Conservation (phyloP, 2,797 vertebrate species). For the Pyrrhura leucotis region DNA sequence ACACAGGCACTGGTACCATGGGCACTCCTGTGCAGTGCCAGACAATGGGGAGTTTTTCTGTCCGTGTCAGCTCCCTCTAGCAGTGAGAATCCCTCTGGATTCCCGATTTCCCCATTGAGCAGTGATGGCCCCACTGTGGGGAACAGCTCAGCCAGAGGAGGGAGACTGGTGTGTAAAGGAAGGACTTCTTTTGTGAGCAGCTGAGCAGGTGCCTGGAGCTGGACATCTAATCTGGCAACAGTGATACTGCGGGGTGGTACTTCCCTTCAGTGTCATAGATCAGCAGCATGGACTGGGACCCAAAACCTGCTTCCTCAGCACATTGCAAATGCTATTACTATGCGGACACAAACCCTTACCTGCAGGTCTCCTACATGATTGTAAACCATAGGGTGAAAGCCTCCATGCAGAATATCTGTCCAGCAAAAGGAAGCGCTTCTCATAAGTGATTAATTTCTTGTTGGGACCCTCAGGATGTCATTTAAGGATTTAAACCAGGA, state of each 20-base stretch:
- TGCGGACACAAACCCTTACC: rapidly evolving
- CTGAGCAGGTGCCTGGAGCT: not conserved
- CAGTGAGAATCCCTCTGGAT: not conserved
- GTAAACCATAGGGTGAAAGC: not conserved
- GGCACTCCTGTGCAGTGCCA: rapidly evolving
- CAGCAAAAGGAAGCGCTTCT: not conserved
- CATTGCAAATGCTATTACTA: not conserved
- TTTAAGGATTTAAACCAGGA: not conserved
- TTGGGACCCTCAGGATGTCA: not conserved
- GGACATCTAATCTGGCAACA: not conserved
- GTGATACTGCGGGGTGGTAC: not conserved
- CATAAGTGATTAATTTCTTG: not conserved
- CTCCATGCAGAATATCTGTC: not conserved
- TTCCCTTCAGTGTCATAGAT: not conserved
- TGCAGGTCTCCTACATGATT: rapidly evolving
- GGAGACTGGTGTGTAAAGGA: not conserved
- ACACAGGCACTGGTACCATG: not conserved
- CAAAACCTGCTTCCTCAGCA: not conserved
- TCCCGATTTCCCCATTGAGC: not conserved
- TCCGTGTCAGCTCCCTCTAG: rapidly evolving
- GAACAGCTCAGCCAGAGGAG: rapidly evolving
- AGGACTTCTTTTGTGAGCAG: not conserved
- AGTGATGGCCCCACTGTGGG: not conserved
- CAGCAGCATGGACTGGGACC: rapidly evolving
- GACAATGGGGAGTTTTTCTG: not conserved